Percentiles rank a stretch among this genome's conserved stretches.
Conservation (phyloP, 2,888 invertebrate genomes). For the Lissocephala sabroskyi region DNA sequence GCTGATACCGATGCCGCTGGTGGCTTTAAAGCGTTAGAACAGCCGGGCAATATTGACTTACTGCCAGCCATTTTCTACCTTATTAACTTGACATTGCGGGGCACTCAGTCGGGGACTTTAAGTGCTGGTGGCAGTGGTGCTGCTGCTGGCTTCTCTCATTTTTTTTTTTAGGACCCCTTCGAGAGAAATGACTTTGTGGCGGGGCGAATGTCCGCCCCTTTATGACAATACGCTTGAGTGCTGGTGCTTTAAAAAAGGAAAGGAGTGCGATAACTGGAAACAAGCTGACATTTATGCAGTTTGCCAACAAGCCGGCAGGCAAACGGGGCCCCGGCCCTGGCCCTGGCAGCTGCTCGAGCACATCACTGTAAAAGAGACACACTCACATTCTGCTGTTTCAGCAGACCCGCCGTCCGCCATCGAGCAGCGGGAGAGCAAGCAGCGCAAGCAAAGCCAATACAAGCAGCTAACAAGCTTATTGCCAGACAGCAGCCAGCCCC, state of each 20-base stretch:
- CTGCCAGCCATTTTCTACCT: constrained; percentile 22
- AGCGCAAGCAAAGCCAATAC: constrained; percentile 49
- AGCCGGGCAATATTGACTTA: constrained; percentile 28
- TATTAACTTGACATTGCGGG: constrained; percentile 38
- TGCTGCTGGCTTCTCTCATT: no score
- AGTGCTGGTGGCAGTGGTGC: no score
- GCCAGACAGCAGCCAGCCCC: constrained; percentile 46
- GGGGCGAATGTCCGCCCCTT: constrained; percentile 1
- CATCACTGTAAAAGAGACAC: constrained; percentile 36
- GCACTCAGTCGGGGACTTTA: constrained; percentile 20
- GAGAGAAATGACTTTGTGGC: no score
- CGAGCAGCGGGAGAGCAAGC: not conserved
- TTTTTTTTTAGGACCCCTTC: not conserved
- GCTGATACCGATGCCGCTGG: no score
- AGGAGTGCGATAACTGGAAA: constrained; percentile 63
- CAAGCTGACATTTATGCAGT: constrained; percentile 67
- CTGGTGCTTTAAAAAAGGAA: constrained; percentile 13
- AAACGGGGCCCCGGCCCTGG: not conserved
- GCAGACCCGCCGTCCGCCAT: constrained; percentile 24
- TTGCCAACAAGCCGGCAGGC: constrained; percentile 60
- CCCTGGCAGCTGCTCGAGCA: constrained; percentile 38
- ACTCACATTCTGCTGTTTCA: constrained; percentile 48
- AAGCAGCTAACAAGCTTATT: constrained; percentile 61
- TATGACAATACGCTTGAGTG: constrained; percentile 50
- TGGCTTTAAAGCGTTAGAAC: constrained; percentile 3